These are phyloP conservation scores for Gadus chalcogrammus DNA, from an alignment of 2,113 vertebrate genomes.

Conservation along the genomic window DNA sequence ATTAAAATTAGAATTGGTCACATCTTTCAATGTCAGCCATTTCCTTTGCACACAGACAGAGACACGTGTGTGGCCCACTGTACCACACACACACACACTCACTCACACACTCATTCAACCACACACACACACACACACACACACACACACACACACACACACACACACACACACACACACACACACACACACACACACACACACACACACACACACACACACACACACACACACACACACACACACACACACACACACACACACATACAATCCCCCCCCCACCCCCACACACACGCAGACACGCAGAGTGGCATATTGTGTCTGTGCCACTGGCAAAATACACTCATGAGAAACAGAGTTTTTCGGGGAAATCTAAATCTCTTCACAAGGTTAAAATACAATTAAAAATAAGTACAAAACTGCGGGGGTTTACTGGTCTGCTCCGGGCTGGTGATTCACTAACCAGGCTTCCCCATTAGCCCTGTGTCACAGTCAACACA, in stretches of 20 bases:
- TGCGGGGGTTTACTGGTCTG: slow-evolving; percentile 12
- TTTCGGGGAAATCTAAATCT: slow-evolving; percentile 16
- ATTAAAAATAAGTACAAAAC: slow-evolving; percentile 1
- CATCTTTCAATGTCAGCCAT: slow-evolving; percentile 69
- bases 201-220: slow-evolving; percentile 41
- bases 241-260: neutral
- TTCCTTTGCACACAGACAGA: slow-evolving; percentile 41
- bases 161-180: no score
- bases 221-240: slow-evolving; percentile 33
- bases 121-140: slow-evolving; percentile 42
- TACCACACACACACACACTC: slow-evolving; percentile 1
- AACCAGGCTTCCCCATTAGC: slow-evolving; percentile 36
- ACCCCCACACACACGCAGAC: neutral
- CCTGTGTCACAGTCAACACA: slow-evolving; percentile 38
- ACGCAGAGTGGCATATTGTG: neutral
- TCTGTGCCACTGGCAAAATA: neutral
- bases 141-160: slow-evolving; percentile 22
- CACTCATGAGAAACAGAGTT: no score
- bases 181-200: neutral
- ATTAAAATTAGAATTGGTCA: slow-evolving; percentile 70
- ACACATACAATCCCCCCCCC: neutral
- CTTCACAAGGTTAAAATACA: slow-evolving; percentile 18
- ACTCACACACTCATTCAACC: no score
- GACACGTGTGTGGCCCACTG: neutral
- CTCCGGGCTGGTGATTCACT: slow-evolving; percentile 46